phyloP scores from a whole-genome alignment of 2,888 invertebrate species.

The Limnephilus marmoratus region DNA sequence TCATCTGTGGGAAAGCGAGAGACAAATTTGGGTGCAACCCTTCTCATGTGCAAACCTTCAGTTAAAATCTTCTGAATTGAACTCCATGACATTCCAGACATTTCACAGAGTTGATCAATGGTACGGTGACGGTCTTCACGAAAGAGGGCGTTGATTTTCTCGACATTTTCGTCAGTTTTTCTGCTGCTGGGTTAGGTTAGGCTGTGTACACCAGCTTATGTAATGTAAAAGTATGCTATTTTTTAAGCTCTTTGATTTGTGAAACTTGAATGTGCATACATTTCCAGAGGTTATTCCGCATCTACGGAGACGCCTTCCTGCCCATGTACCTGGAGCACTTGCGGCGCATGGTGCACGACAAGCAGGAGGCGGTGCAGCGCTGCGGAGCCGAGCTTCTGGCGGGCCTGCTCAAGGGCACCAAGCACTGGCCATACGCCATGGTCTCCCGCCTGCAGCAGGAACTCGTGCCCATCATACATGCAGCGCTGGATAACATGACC shows the following conservation, averaged over 20 bases:
- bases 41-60: too few species aligned
- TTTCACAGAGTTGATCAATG: too few species aligned
- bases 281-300: constrained; percentile 82
- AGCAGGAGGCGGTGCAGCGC: constrained; percentile 87
- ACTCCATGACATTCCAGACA: too few species aligned
- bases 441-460: constrained; percentile 79
- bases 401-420: constrained; percentile 88
- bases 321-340: constrained; percentile 81
- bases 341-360: constrained; percentile 80
- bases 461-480: constrained; percentile 81
- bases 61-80: too few species aligned
- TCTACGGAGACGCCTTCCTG: constrained; percentile 84
- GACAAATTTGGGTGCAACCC: too few species aligned
- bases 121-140: too few species aligned
- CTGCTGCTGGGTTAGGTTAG: too few species aligned
- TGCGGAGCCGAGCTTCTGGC: constrained; percentile 90
- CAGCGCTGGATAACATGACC: constrained; percentile 85
- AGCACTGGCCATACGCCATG: constrained; percentile 87
- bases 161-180: too few species aligned
- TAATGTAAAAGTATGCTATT: neutral
- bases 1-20: too few species aligned
- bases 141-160: too few species aligned
- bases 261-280: neutral
- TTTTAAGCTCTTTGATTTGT: neutral
- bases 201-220: too few species aligned